phyloP scores from a whole-genome alignment of 1,140 invertebrate species.

The Neodiprion fabricii region DNA sequence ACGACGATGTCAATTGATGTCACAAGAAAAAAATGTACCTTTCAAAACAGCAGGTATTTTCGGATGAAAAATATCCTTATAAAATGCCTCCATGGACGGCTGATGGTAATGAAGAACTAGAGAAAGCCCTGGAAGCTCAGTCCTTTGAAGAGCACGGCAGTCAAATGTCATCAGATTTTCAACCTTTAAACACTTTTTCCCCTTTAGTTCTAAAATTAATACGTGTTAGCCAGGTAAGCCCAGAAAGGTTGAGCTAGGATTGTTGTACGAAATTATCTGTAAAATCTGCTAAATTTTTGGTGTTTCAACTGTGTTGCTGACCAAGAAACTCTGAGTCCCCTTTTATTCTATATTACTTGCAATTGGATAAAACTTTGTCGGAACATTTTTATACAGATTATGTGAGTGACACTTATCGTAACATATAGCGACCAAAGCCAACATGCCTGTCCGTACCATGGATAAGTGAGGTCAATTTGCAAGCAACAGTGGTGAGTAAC shows the following conservation, averaged over 20 bases:
- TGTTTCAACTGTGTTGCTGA: neutral
- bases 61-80: conserved; percentile 64
- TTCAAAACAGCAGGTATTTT: conserved; percentile 69
- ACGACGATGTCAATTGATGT: conserved; percentile 31
- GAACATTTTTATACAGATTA: no score
- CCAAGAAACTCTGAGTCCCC: neutral
- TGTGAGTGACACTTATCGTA: neutral
- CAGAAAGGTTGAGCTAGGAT: no score
- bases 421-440: neutral
- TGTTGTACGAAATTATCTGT: no score
- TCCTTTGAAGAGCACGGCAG: conserved; percentile 33
- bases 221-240: no score
- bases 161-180: conserved; percentile 45
- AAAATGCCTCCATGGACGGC: conserved; percentile 73
- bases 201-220: conserved; percentile 21
- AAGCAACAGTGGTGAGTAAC: conserved; percentile 65
- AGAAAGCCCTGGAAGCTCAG: conserved; percentile 39
- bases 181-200: conserved; percentile 37
- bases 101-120: conserved; percentile 36
- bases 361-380: no score
- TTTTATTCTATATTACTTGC: no score
- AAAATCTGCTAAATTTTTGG: no score
- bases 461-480: conserved; percentile 53
- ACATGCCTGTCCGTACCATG: conserved; percentile 29
- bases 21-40: conserved; percentile 46